Conservation (phyloP, 2,797 vertebrate genomes). For the Poeciliopsis turneri region DNA sequence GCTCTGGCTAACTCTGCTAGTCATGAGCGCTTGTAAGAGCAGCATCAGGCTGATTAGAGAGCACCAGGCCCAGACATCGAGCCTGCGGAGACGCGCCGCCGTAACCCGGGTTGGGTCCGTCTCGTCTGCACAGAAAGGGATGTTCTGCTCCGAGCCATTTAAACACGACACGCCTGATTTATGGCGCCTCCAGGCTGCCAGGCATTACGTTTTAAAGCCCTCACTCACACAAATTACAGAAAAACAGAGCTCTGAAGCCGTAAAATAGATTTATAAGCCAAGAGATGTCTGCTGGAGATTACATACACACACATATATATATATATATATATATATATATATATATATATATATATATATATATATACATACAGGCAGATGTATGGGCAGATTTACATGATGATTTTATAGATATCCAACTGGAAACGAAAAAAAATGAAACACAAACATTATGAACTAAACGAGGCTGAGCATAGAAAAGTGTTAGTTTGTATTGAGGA, state of each 20-base stretch:
- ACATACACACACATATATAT: too few species aligned
- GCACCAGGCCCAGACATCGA: conserved; percentile 66
- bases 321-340: not conserved
- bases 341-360: too few species aligned
- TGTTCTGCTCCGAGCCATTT: conserved; percentile 35
- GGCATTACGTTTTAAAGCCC: conserved; percentile 39
- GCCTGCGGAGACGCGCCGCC: conserved; percentile 63
- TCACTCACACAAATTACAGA: conserved; percentile 28
- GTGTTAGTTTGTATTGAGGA: not conserved
- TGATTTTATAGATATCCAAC: not conserved
- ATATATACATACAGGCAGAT: not conserved
- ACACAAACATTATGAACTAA: not conserved
- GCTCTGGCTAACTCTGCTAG: too few species aligned
- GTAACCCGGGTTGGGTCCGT: conserved; percentile 67
- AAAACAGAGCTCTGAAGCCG: conserved; percentile 29
- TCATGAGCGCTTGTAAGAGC: conserved; percentile 51
- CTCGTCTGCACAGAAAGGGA: conserved; percentile 58
- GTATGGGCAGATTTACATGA: not conserved
- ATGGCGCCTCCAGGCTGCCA: conserved; percentile 34
- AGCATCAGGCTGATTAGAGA: conserved; percentile 77
- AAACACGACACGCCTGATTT: conserved; percentile 38
- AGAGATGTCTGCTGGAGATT: not conserved
- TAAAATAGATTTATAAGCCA: conserved; percentile 32
- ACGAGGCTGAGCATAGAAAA: not conserved
- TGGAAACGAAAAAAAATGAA: not conserved